These are phyloP conservation scores for Cheiracanthium punctorium DNA, from an alignment of 2,888 invertebrate species.

Conservation along the genomic window DNA sequence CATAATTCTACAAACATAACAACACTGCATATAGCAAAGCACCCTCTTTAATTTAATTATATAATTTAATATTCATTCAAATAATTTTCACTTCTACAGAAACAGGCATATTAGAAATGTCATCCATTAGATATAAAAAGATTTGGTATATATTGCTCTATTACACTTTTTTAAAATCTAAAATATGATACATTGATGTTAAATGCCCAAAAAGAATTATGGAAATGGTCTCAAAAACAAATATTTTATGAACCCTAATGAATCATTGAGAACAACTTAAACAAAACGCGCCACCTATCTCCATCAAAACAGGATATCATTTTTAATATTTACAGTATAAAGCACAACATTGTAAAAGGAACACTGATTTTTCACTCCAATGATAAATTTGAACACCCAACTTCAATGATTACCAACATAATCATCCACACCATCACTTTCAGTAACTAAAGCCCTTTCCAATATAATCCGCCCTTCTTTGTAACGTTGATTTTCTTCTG, in stretches of 20 bases:
- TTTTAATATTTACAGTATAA: neutral
- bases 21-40: too few species aligned
- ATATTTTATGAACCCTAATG: neutral
- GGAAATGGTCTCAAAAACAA: neutral
- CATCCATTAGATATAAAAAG: conserved; percentile 2
- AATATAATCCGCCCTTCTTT: conserved; percentile 82
- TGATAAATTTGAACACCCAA: neutral
- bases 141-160: neutral
- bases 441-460: conserved; percentile 96
- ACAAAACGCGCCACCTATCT: neutral
- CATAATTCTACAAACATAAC: too few species aligned
- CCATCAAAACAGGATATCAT: neutral
- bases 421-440: conserved; percentile 90
- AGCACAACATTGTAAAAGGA: conserved; percentile 11
- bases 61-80: too few species aligned
- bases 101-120: conserved; percentile 12
- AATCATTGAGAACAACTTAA: neutral
- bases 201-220: neutral
- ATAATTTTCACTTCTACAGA: neutral
- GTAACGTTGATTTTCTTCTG: conserved; percentile 94
- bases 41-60: too few species aligned
- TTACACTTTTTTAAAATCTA: neutral
- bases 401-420: conserved; percentile 47
- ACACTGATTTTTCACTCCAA: neutral
- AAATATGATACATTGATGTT: neutral